These are phyloP conservation scores for Phainopepla nitens DNA, from an alignment of 2,113 vertebrate genomes.

Conservation along the genomic window DNA sequence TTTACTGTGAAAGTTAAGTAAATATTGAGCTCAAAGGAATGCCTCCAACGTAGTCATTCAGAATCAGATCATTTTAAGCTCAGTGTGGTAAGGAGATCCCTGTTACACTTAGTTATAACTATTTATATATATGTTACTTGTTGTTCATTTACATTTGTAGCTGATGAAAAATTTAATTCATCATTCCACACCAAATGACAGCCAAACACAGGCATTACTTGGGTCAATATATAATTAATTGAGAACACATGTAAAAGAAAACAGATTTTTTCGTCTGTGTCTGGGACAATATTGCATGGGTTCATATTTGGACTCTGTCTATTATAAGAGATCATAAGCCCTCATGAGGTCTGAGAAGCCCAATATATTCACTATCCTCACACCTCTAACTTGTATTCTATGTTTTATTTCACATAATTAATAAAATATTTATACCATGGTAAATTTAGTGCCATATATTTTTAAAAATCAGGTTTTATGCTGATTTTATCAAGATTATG, in stretches of 20 bases:
- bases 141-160: background rate
- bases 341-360: background rate
- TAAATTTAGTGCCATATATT: background rate
- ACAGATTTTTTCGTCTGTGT: background rate
- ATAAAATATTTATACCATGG: background rate
- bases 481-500: background rate
- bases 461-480: background rate
- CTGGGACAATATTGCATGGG: fast-evolving
- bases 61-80: background rate
- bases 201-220: background rate
- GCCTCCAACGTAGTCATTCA: background rate
- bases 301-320: background rate
- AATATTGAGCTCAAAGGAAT: background rate
- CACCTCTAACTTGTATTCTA: background rate
- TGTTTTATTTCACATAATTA: background rate
- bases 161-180: background rate
- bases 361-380: fast-evolving
- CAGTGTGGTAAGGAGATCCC: background rate
- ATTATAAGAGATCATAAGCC: background rate
- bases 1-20: background rate
- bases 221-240: background rate
- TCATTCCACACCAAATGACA: background rate
- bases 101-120: background rate
- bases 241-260: background rate
- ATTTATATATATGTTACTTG: background rate